phyloP scores from a whole-genome alignment of 1,140 invertebrate species.

The Lepidurus apus region DNA sequence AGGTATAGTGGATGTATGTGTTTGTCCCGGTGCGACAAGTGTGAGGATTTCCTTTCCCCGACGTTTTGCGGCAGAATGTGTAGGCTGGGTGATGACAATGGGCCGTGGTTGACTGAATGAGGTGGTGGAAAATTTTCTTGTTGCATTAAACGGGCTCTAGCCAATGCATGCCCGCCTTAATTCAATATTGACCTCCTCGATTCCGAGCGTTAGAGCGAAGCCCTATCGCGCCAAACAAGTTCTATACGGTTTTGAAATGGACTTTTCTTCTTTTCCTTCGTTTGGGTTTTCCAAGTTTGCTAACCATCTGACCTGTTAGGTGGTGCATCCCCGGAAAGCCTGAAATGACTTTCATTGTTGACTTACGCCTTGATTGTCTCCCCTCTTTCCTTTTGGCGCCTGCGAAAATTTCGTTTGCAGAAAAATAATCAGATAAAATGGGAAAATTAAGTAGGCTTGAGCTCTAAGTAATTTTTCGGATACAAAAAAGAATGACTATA shows the following conservation, averaged over 20 bases:
- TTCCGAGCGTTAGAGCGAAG: not conserved
- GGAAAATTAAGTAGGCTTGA: too few relatives aligned
- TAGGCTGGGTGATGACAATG: constrained; percentile 1
- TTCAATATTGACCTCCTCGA: constrained; percentile 7
- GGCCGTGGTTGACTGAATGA: not conserved
- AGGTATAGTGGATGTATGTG: not conserved
- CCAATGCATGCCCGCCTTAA: constrained; percentile 11
- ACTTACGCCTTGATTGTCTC: too few relatives aligned
- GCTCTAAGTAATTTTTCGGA: too few relatives aligned
- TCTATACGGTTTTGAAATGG: not conserved
- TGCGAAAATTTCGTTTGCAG: too few relatives aligned
- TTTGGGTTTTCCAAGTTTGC: not conserved
- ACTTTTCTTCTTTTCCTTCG: not conserved
- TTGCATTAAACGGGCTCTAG: not conserved
- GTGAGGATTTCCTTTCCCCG: not conserved
- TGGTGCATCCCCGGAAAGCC: not conserved
- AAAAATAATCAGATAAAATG: too few relatives aligned
- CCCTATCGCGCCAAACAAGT: not conserved
- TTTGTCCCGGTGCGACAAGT: constrained; percentile 1
- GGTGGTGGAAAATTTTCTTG: constrained; percentile 15
- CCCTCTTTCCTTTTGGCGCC: too few relatives aligned
- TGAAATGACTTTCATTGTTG: too few relatives aligned
- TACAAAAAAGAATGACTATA: too few relatives aligned
- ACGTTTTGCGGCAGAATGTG: not conserved
- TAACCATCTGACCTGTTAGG: constrained; percentile 6